phyloP scores from a whole-genome alignment of 2,888 invertebrate species.

The Coleophora deauratella region DNA sequence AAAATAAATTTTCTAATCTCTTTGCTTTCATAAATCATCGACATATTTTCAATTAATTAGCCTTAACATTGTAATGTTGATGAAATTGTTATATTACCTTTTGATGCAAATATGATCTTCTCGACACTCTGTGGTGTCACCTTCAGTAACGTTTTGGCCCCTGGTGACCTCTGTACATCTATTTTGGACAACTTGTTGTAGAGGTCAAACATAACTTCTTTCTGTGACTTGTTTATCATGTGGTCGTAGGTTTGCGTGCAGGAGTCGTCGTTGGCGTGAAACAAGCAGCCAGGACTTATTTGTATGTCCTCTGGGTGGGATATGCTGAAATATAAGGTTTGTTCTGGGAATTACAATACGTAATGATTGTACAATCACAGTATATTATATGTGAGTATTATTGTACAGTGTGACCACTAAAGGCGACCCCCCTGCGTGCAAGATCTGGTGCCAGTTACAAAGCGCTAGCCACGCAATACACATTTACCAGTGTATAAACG shows the following conservation, averaged over 20 bases:
- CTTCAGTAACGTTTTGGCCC: constrained; percentile 51
- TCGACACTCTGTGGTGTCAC: constrained; percentile 67
- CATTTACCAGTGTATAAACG: no score
- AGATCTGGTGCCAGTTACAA: no score
- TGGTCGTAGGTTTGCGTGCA: constrained; percentile 58
- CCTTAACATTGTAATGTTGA: no score
- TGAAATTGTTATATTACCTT: constrained; percentile 37
- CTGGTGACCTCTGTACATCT: constrained; percentile 57
- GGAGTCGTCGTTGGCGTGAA: constrained; percentile 48
- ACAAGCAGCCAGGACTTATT: constrained; percentile 54
- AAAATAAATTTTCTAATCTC: no score
- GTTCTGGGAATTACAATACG: no score
- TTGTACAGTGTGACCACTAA: no score
- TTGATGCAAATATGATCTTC: constrained; percentile 53
- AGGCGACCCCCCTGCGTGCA: no score
- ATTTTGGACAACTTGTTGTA: constrained; percentile 63
- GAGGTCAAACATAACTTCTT: constrained; percentile 66
- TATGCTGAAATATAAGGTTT: constrained; percentile 27
- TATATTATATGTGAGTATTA: no score
- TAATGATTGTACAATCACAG: no score
- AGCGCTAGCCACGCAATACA: no score
- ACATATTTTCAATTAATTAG: no score
- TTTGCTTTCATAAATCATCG: no score
- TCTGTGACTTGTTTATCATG: constrained; percentile 66
- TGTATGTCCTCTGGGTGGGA: constrained; percentile 49